phyloP scores from a whole-genome alignment of 2,888 invertebrate species.

The Agrochola macilenta region DNA sequence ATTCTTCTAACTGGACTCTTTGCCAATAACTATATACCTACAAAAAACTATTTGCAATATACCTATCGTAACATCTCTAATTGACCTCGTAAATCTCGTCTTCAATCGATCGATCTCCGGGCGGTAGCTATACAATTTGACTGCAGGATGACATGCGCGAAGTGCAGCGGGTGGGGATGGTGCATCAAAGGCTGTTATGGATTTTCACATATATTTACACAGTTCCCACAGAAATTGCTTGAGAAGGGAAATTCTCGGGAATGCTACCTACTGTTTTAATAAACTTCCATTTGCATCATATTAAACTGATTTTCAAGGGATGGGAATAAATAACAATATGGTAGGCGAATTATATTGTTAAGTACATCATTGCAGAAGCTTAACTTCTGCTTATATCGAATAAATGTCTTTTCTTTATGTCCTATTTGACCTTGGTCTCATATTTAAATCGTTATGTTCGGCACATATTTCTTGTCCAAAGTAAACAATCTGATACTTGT shows the following conservation, averaged over 20 bases:
- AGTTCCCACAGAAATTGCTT: constrained; percentile 6
- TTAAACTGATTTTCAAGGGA: background rate
- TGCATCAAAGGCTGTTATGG: constrained; percentile 31
- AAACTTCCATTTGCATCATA: background rate
- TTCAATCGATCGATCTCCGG: constrained; percentile 53
- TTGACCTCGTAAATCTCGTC: constrained; percentile 55
- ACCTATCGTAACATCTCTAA: constrained; percentile 42
- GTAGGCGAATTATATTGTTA: background rate
- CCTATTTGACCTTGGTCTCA: background rate
- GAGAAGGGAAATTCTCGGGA: background rate
- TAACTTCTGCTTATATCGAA: background rate
- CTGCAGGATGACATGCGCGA: constrained; percentile 54
- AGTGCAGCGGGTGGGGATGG: constrained; percentile 32
- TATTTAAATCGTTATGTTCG: background rate
- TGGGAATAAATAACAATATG: no score
- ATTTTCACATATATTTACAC: constrained; percentile 28
- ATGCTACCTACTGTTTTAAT: background rate
- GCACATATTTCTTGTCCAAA: background rate
- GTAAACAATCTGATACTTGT: background rate
- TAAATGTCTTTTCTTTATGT: no score
- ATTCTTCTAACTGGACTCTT: background rate
- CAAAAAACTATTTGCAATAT: constrained; percentile 38
- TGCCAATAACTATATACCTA: background rate
- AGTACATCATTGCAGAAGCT: background rate
- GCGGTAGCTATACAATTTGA: constrained; percentile 23